Evolutionary conservation across 2,888 invertebrate genomes (phyloP), one percentile per base, ranked within the genome.

Genomic region (Lysandra bellargus): DNA sequence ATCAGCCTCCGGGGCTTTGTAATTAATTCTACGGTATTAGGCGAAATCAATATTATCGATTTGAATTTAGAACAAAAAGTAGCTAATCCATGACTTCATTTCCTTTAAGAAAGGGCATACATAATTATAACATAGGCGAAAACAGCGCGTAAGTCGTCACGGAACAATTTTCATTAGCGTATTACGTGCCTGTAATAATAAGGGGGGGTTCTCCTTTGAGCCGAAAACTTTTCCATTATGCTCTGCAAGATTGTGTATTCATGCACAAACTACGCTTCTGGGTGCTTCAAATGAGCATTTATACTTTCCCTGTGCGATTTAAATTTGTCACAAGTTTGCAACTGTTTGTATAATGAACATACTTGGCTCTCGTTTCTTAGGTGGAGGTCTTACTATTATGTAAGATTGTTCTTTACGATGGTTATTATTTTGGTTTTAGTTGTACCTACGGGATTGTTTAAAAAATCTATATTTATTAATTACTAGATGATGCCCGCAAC

Each of bases 81-180:
- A 57, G 4, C 53, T 17, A 14, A 57, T 57, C 17, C 3, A 9
- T 49, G 49, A 49, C 9, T 49, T 49, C 49, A 57, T 57, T 53
- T 53, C 60, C n/a, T 5, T 60, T n/a, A 60, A 6, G 60, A 14
- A 14, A 14, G 23, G 23, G 23, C 5, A 17, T 23, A 12, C 64
- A 1, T 23, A 14, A 6, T 14, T 37, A 33, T 69, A 33, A 69
- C 64, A 4, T 23, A 14, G 14, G 17, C 17, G 69, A 69, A 33
- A 89, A 89, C 86, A 87, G 86, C 85, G 85, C 88, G 89, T 88
- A 88, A 89, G 89, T 89, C 88, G 90, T 90, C 89, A 88, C 88
- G 88, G 85, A 92, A 91, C 92, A 91, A 92, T 93, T 93, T 93
- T 91, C 92, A 93, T 92, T 92, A 92, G 89, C 86, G 86, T 83